phyloP scores from a whole-genome alignment of 2,888 invertebrate genomes.

The Abrostola triplasia region DNA sequence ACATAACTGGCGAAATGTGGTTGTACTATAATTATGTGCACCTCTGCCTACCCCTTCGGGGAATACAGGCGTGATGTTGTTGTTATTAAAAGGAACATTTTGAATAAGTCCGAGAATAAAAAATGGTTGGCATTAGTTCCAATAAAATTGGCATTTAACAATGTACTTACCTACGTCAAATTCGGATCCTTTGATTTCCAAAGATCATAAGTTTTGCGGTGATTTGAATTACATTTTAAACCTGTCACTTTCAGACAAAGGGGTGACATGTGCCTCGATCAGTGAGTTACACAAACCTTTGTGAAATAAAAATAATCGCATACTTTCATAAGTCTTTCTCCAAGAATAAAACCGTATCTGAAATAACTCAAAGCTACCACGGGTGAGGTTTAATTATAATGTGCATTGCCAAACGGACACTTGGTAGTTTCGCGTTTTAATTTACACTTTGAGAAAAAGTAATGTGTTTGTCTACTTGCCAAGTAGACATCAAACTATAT shows the following conservation, averaged over 20 bases:
- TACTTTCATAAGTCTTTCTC: conserved; percentile 24
- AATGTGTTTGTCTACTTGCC: conserved; percentile 43
- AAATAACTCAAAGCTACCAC: conserved; percentile 64
- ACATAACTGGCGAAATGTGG: too few species aligned
- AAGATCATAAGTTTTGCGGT: conserved; percentile 9
- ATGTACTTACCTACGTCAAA: background rate
- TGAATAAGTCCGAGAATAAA: too few species aligned
- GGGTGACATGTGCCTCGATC: conserved; percentile 21
- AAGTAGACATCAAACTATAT: conserved; percentile 30
- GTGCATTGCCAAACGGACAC: conserved; percentile 64
- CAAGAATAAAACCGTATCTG: conserved; percentile 50
- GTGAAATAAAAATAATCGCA: conserved; percentile 29
- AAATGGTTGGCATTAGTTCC: too few species aligned
- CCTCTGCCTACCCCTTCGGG: too few species aligned
- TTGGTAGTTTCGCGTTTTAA: conserved; percentile 48
- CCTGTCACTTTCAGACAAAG: conserved; percentile 28
- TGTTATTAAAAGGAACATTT: too few species aligned
- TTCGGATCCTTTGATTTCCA: conserved; percentile 1
- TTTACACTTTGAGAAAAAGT: conserved; percentile 36
- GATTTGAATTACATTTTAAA: conserved; percentile 33
- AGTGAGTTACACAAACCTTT: conserved; percentile 22
- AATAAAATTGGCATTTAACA: background rate
- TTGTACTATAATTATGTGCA: too few species aligned
- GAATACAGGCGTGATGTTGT: too few species aligned
- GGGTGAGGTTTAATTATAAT: conserved; percentile 65